Conservation (phyloP, 2,888 invertebrate species). For the Scaptodrosophila latifasciaeformis region DNA sequence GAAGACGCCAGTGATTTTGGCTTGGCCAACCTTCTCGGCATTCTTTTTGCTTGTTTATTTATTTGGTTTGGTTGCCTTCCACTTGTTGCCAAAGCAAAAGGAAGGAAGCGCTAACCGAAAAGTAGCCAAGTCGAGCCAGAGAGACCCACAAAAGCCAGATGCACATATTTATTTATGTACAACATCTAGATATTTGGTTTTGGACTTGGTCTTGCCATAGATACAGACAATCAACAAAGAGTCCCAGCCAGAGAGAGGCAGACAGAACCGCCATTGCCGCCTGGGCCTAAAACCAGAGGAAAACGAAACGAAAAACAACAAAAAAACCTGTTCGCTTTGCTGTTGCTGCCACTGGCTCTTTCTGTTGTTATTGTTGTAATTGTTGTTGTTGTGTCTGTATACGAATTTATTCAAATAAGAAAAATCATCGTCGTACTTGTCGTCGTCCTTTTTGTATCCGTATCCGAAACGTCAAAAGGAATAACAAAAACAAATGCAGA, state of each 20-base stretch:
- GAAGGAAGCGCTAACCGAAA: no score
- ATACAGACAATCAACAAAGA: no score
- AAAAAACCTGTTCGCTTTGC: conserved; percentile 60
- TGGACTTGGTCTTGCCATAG: conserved; percentile 37
- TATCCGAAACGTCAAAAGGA: conserved; percentile 9
- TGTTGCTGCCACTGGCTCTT: conserved; percentile 37
- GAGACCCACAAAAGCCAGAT: conserved; percentile 31
- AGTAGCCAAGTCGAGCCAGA: conserved; percentile 22
- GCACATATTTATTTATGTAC: conserved; percentile 11
- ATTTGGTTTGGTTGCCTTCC: conserved; percentile 43
- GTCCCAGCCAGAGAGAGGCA: not conserved
- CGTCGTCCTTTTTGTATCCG: conserved; percentile 25
- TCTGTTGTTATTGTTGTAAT: not conserved
- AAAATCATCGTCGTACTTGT: conserved; percentile 38
- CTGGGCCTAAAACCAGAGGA: conserved; percentile 40
- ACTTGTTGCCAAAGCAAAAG: conserved; percentile 48
- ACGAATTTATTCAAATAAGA: conserved; percentile 65
- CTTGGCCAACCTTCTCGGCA: conserved; percentile 48
- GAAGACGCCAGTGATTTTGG: conserved; percentile 28
- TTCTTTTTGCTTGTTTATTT: conserved; percentile 58
- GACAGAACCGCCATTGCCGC: conserved; percentile 13
- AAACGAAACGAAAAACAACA: no score
- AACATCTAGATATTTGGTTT: conserved; percentile 16
- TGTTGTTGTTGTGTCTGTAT: conserved; percentile 34
- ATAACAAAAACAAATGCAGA: conserved; percentile 9